phyloP scores from a whole-genome alignment of 2,888 invertebrate genomes.

The Aleiodes alternator region DNA sequence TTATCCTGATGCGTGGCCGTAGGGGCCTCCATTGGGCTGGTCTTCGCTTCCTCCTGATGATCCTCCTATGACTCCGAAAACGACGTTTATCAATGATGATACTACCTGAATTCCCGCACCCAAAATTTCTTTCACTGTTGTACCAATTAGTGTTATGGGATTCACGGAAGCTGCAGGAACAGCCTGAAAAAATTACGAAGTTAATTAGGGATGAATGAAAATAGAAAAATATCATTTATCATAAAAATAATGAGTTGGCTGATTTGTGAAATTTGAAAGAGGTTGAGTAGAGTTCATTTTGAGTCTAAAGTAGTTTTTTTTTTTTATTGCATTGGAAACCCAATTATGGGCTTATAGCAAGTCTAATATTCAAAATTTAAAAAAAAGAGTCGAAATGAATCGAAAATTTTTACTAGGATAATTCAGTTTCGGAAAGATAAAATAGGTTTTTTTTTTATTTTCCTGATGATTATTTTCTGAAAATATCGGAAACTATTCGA shows the following conservation, averaged over 20 bases:
- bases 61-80: slow-evolving; percentile 65
- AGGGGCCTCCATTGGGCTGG: slow-evolving; percentile 49
- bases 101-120: slow-evolving; percentile 65
- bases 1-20: slow-evolving; percentile 42
- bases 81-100: slow-evolving; percentile 63
- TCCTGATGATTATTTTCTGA: too few species aligned
- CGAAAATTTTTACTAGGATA: too few species aligned
- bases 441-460: too few species aligned
- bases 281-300: neutral
- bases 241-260: neutral
- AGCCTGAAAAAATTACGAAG: slow-evolving; percentile 46
- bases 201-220: neutral
- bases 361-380: too few species aligned
- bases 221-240: slow-evolving; percentile 9
- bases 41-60: slow-evolving; percentile 58
- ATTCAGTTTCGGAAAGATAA: too few species aligned
- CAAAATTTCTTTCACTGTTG: slow-evolving; percentile 67
- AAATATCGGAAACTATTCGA: too few species aligned
- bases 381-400: too few species aligned
- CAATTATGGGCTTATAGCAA: too few species aligned
- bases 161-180: slow-evolving; percentile 63
- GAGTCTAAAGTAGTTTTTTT: too few species aligned
- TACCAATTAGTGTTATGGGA: slow-evolving; percentile 61
- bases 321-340: too few species aligned
- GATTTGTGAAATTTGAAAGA: neutral